Conservation (phyloP, 2,888 invertebrate genomes). For the Rapana venosa region DNA sequence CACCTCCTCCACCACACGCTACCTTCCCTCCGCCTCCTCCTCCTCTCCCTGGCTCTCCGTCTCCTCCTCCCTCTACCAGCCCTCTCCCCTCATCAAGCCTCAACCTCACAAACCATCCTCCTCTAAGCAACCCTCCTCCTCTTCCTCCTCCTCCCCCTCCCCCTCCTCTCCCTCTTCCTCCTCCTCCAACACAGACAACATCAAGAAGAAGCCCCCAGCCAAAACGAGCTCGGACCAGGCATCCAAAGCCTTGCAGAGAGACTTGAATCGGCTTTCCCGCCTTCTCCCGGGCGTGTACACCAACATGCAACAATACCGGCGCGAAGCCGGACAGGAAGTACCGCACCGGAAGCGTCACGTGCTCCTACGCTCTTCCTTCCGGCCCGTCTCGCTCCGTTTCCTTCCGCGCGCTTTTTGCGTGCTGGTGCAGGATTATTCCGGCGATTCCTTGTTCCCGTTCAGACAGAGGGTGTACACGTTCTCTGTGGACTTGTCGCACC, state of each 20-base stretch:
- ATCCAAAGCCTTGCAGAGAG: slow-evolving; percentile 17
- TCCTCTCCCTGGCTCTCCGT: slow-evolving; percentile 14
- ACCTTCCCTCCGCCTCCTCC: slow-evolving; percentile 21
- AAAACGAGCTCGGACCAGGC: background rate
- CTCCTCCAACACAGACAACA: background rate
- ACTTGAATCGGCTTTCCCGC: slow-evolving; percentile 22
- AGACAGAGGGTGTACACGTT: slow-evolving; percentile 41
- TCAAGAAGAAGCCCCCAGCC: background rate
- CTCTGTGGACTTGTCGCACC: slow-evolving; percentile 22
- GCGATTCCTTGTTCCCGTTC: slow-evolving; percentile 37
- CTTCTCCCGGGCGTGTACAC: slow-evolving; percentile 42
- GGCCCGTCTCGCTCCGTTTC: slow-evolving; percentile 37
- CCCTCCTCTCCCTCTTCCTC: background rate
- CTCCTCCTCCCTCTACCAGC: slow-evolving; percentile 8
- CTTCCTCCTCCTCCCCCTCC: background rate
- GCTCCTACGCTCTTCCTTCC: slow-evolving; percentile 46
- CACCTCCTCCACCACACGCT: slow-evolving; percentile 32
- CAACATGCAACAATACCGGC: slow-evolving; percentile 47
- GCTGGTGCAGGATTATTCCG: slow-evolving; percentile 42
- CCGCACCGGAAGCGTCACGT: slow-evolving; percentile 39
- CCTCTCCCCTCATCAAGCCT: background rate
- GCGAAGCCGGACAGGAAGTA: slow-evolving; percentile 25
- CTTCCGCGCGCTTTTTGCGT: slow-evolving; percentile 36
- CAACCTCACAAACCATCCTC: background rate
- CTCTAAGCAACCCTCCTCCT: background rate